Evolutionary conservation across 2,113 vertebrate genomes (phyloP).

Genomic region (Bostrychus sinensis): DNA sequence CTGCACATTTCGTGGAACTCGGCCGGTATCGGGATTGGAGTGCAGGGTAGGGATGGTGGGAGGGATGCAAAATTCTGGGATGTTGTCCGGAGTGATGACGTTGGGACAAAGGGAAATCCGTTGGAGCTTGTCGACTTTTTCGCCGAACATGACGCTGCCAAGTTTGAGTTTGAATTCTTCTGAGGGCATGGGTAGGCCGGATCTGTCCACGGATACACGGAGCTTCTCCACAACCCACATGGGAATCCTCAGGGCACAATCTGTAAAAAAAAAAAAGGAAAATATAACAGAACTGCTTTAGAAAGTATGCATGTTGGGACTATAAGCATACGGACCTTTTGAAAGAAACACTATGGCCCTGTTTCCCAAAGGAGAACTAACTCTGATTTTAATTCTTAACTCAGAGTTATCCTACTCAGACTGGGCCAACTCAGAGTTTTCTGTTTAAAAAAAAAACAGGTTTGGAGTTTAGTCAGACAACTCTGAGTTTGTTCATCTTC

Average conservation of each 20-base stretch:
- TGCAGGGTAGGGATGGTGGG: constrained; percentile 71
- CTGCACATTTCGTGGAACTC: constrained; percentile 39
- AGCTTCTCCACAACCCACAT: constrained; percentile 82
- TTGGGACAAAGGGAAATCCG: constrained; percentile 76
- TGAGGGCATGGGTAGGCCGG: constrained; percentile 67
- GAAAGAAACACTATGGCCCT: too few species aligned
- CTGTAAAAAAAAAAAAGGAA: constrained; percentile 35
- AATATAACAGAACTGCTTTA: not conserved
- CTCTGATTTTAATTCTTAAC: too few species aligned
- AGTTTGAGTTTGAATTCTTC: constrained; percentile 76
- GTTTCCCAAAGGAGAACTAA: too few species aligned
- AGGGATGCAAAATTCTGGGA: constrained; percentile 84
- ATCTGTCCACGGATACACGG: constrained; percentile 76
- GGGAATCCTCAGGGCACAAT: constrained; percentile 35
- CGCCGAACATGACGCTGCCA: constrained; percentile 78
- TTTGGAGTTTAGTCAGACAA: too few species aligned
- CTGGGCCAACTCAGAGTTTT: too few species aligned
- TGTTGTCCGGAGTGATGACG: constrained; percentile 83
- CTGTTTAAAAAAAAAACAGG: too few species aligned
- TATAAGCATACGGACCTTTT: too few species aligned
- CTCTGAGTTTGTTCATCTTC: too few species aligned
- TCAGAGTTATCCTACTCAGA: too few species aligned
- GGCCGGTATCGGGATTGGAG: constrained; percentile 46
- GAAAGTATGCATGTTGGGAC: not conserved
- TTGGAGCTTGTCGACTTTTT: constrained; percentile 72